Percentiles rank a stretch among this genome's conserved stretches.
Evolutionary conservation across 2,797 vertebrate genomes (phyloP).

Genomic region (Morus bassanus): DNA sequence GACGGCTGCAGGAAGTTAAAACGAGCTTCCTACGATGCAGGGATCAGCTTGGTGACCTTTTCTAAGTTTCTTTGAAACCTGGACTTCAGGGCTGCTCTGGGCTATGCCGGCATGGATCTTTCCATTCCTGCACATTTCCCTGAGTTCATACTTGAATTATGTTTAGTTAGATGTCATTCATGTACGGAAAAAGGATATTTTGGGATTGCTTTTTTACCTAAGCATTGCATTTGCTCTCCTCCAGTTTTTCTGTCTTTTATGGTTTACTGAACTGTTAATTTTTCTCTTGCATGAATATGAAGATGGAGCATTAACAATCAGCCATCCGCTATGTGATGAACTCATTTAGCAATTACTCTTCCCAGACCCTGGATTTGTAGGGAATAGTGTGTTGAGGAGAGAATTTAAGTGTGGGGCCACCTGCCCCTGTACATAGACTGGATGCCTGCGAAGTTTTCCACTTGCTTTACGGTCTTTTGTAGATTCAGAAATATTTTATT

Average conservation of each 20-base stretch:
- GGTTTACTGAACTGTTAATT: not conserved
- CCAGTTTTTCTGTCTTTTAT: not conserved
- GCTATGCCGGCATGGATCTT: not conserved
- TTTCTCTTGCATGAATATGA: not conserved
- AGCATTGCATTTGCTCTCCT: not conserved
- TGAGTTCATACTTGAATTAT: not conserved
- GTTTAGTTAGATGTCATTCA: not conserved
- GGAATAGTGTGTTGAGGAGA: not conserved
- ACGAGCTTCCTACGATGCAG: not conserved
- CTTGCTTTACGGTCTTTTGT: not conserved
- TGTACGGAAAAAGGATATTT: not conserved
- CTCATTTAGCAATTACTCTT: not conserved
- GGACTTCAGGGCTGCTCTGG: not conserved
- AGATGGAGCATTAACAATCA: not conserved
- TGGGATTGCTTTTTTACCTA: not conserved
- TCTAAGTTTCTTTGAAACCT: not conserved
- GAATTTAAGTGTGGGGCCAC: not conserved
- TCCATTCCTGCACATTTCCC: not conserved
- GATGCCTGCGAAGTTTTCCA: not conserved
- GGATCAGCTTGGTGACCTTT: constrained; percentile 4
- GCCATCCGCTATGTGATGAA: not conserved
- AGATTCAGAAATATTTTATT: not conserved
- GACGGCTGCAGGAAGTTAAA: not conserved
- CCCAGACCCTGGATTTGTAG: not conserved
- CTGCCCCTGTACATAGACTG: not conserved